Evolutionary conservation across 2,113 vertebrate genomes (phyloP), one percentile per base, ranked within the genome.

Genomic region (Nothobranchius kuhntae): DNA sequence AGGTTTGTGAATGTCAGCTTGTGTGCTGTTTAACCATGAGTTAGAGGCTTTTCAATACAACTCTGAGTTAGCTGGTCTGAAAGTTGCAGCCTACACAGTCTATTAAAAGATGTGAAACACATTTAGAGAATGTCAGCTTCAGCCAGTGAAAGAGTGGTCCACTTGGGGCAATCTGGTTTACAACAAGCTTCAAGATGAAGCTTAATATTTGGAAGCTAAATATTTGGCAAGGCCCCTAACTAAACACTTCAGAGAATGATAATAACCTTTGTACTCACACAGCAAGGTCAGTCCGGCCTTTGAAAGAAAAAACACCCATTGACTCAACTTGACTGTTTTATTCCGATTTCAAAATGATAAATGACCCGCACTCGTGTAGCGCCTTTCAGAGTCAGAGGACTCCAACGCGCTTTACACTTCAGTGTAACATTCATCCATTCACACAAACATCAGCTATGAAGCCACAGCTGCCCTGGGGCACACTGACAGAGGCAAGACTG

Each of bases 61-160:
- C 78, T 86, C 64, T 64, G 47, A 87, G 71, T 73, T 54, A 73
- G 71, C 82, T 83, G 76, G 82, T 87, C 72, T 77, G 58, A 66
- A 68, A 35, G 45, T 47, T 71, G 73, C 51, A 61, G 76, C 75
- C 81, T 47, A 81, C 78, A 68, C 62, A 52, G 48, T 85, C 91
- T 83, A 91, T 89, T 92, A 90, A 92, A 92, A 91, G 86, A 90
- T 76, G 76, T 55, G 69, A 86, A 92, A 85, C 81, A 77, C 79
- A 89, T 90, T 91, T 73, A 78, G 80, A 89, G 83, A 92, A 92
- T 89, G 87, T 66, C 59, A 73, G 77, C 65, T 40, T 6, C 75
- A 78, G 85, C 84, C 73, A 84, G 86, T 86, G 69, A 71, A 85
- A 87, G 69, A 53, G 60, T 46, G 61, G 44, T 51, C 61, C 53